Conservation (phyloP, 2,113 vertebrate genomes). For the Aramus guarauna region DNA sequence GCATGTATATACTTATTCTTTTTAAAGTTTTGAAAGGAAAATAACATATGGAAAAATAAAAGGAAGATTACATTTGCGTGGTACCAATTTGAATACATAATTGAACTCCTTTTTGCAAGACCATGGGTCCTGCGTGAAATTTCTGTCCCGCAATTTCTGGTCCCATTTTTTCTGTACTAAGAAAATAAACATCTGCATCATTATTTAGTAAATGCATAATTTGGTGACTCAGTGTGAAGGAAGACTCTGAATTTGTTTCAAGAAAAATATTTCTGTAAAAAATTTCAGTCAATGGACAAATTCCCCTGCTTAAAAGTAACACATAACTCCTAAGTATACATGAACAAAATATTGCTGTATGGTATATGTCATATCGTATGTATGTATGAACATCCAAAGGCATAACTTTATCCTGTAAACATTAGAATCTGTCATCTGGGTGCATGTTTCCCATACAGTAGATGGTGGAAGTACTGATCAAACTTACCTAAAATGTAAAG, state of each 20-base stretch:
- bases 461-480: neutral
- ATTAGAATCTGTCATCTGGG: neutral
- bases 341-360: neutral
- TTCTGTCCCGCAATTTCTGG: slow-evolving; percentile 15
- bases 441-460: neutral
- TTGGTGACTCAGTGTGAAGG: neutral
- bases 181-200: neutral
- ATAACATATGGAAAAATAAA: neutral
- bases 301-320: neutral
- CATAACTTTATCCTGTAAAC: neutral
- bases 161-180: neutral
- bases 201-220: neutral
- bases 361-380: no score
- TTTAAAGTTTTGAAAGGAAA: slow-evolving; percentile 37
- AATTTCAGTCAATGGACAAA: neutral
- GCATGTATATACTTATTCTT: neutral
- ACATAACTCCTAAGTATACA: accelerated
- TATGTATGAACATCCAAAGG: neutral
- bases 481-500: neutral
- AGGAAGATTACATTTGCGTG: neutral
- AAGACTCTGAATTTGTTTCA: neutral
- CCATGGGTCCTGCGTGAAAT: neutral
- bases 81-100: neutral
- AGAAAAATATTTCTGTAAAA: neutral
- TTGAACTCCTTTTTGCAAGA: slow-evolving; percentile 2